phyloP scores from a whole-genome alignment of 53 echinoderm and acorn worm species.

The Antedon mediterranea region DNA sequence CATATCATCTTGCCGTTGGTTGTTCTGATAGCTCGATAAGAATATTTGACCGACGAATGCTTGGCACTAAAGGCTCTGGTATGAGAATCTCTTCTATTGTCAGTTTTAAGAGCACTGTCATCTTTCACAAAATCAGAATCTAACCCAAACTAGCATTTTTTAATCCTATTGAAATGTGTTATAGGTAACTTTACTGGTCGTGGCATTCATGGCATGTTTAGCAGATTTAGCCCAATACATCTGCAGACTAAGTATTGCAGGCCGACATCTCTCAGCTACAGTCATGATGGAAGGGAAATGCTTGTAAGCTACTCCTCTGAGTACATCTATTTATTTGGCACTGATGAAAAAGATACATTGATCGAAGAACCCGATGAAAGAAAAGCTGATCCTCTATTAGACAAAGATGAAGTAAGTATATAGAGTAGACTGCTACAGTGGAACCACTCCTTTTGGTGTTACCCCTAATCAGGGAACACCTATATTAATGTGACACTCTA shows the following conservation, averaged over 20 bases:
- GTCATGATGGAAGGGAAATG: slow-evolving; percentile 54
- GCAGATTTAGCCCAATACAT: slow-evolving; percentile 82
- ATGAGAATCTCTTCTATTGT: background rate
- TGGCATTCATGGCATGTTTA: slow-evolving; percentile 90
- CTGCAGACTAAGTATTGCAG: slow-evolving; percentile 89
- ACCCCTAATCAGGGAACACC: too few relatives aligned
- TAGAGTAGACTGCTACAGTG: too few relatives aligned
- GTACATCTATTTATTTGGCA: slow-evolving; percentile 76
- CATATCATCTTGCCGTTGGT: slow-evolving; percentile 87
- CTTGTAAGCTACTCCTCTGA: slow-evolving; percentile 95
- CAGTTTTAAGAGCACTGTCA: too few relatives aligned
- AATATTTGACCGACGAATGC: slow-evolving; percentile 82
- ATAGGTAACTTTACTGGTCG: slow-evolving; percentile 68
- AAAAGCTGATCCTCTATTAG: slow-evolving; percentile 7
- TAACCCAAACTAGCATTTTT: too few relatives aligned
- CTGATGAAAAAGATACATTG: slow-evolving; percentile 27
- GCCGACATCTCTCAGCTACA: slow-evolving; percentile 85
- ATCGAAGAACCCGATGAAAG: slow-evolving; percentile 9
- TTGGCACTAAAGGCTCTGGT: slow-evolving; percentile 87
- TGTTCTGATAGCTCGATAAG: slow-evolving; percentile 93
- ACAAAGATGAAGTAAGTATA: slow-evolving; percentile 47
- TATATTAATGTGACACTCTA: too few relatives aligned
- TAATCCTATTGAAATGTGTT: background rate
- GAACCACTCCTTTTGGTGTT: too few relatives aligned
- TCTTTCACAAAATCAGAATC: too few relatives aligned